Conservation (phyloP, 92 coral and sea anemone genomes). For the Plumapathes pennacea region DNA sequence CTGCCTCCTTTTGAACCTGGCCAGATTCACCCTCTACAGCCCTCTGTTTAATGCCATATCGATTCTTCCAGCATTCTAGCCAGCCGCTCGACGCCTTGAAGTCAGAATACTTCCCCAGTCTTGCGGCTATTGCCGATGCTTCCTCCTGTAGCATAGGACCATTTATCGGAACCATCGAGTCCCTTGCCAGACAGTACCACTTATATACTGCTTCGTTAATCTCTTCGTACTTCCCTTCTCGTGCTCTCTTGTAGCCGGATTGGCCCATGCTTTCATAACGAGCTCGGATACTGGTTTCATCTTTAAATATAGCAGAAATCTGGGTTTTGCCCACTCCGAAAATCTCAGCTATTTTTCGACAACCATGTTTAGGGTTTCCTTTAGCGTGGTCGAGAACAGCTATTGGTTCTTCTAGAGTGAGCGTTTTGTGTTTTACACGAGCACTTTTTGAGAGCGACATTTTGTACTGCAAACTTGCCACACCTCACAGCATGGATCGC, state of each 20-base stretch:
- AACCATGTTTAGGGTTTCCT: conserved; percentile 31
- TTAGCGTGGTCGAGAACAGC: conserved; percentile 22
- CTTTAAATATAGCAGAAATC: conserved; percentile 32
- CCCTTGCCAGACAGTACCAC: conserved; percentile 41
- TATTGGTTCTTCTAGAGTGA: conserved; percentile 13
- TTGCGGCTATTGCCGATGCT: conserved; percentile 26
- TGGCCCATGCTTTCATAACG: conserved; percentile 25
- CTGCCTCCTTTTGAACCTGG: conserved; percentile 27
- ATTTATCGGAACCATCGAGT: conserved; percentile 30
- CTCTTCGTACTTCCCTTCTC: conserved; percentile 39
- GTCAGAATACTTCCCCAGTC: conserved; percentile 20
- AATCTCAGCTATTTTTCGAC: conserved; percentile 27
- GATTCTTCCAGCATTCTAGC: conserved; percentile 19
- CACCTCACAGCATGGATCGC: neutral
- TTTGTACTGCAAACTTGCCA: conserved; percentile 5
- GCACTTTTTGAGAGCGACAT: conserved; percentile 5
- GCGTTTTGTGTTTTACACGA: conserved; percentile 16
- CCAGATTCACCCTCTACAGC: conserved; percentile 28
- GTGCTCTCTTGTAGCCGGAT: conserved; percentile 24
- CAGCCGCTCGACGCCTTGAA: conserved; percentile 32
- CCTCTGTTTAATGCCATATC: conserved; percentile 13
- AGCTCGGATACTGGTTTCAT: conserved; percentile 23
- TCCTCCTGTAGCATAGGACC: conserved; percentile 40
- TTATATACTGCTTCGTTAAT: conserved; percentile 33
- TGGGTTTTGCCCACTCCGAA: conserved; percentile 25